Evolutionary conservation across 2,888 invertebrate genomes (phyloP).

Genomic region (Leucophenga maculata): DNA sequence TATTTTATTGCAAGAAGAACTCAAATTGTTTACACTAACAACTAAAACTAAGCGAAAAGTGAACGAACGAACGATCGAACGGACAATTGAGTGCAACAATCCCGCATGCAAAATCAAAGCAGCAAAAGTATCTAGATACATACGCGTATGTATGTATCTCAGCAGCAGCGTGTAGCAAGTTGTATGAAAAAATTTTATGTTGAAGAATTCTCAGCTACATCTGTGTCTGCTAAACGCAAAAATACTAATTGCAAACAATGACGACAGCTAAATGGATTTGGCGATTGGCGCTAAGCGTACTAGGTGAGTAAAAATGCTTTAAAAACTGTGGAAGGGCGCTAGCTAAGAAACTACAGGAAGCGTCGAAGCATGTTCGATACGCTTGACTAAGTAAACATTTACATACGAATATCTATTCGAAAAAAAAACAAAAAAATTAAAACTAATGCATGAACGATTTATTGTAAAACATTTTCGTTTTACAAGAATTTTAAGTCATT

Average conservation of each 20-base stretch:
- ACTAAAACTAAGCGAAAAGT: conserved; percentile 26
- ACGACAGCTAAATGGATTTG: conserved; percentile 68
- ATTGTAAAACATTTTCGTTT: background rate
- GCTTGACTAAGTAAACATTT: conserved; percentile 41
- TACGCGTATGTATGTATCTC: too few species aligned
- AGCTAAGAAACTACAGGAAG: background rate
- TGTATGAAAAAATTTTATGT: conserved; percentile 24
- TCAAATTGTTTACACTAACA: conserved; percentile 56
- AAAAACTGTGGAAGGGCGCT: background rate
- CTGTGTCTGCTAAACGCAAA: conserved; percentile 20
- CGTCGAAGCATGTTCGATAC: conserved; percentile 5
- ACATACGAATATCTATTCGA: conserved; percentile 29
- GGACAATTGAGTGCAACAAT: background rate
- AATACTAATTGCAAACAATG: conserved; percentile 65
- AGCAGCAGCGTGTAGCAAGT: too few species aligned
- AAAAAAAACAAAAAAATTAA: background rate
- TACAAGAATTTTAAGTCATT: background rate
- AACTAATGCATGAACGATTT: too few species aligned
- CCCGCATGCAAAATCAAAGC: too few species aligned
- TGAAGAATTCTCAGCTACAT: conserved; percentile 7
- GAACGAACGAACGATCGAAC: background rate
- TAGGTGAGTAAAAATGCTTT: conserved; percentile 55
- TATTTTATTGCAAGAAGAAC: conserved; percentile 48
- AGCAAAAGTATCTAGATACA: too few species aligned
- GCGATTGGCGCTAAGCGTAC: conserved; percentile 55